Conservation (phyloP, 2,113 vertebrate genomes). For the Stigmatopora nigra region DNA sequence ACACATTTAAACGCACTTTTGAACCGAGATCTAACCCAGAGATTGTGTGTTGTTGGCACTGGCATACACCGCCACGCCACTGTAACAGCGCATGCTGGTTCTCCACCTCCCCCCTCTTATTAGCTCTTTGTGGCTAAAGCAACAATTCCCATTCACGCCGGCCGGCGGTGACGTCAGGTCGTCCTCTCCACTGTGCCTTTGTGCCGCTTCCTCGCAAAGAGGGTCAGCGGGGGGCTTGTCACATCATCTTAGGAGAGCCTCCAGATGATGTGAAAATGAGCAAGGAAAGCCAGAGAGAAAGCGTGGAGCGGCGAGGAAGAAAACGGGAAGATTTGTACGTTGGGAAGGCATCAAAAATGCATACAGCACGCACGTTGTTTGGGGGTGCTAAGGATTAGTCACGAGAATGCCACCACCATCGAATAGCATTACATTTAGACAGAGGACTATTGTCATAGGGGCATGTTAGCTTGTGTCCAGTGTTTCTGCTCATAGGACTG, state of each 20-base stretch:
- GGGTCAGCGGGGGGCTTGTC: slow-evolving; percentile 35
- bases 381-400: slow-evolving; percentile 55
- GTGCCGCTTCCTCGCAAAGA: slow-evolving; percentile 38
- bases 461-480: slow-evolving; percentile 49
- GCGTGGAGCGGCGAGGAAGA: slow-evolving; percentile 5
- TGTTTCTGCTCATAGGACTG: slow-evolving; percentile 49
- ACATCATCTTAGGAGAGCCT: slow-evolving; percentile 39
- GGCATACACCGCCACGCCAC: slow-evolving; percentile 10
- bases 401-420: slow-evolving; percentile 52
- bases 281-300: slow-evolving; percentile 27
- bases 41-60: slow-evolving; percentile 15
- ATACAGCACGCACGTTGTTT: slow-evolving; percentile 37
- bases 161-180: slow-evolving; percentile 46
- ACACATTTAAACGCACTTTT: background rate
- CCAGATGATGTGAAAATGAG: slow-evolving; percentile 23
- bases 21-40: background rate
- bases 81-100: background rate
- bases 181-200: slow-evolving; percentile 33
- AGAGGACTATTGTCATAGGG: slow-evolving; percentile 59
- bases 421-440: slow-evolving; percentile 59
- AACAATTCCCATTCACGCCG: slow-evolving; percentile 32
- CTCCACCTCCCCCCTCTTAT: slow-evolving; percentile 10
- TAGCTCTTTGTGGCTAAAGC: slow-evolving; percentile 29
- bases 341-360: slow-evolving; percentile 19
- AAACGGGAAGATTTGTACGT: slow-evolving; percentile 9